phyloP scores from a whole-genome alignment of 2,888 invertebrate genomes.

The Lydus trimaculatus region DNA sequence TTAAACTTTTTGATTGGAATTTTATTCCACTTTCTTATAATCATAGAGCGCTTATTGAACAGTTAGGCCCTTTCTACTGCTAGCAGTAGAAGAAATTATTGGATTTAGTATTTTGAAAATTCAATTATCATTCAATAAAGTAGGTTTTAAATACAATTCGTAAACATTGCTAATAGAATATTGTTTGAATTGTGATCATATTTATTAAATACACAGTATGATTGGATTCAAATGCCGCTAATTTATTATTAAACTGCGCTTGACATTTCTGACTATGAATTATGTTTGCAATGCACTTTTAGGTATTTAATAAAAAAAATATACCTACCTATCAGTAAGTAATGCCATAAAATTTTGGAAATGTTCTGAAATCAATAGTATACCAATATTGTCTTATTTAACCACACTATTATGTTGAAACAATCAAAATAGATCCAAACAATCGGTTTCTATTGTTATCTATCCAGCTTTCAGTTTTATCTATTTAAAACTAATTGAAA shows the following conservation, averaged over 20 bases:
- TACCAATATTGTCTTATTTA: too few relatives aligned
- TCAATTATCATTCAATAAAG: too few relatives aligned
- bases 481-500: too few relatives aligned
- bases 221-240: background rate
- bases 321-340: too few relatives aligned
- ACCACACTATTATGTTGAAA: background rate
- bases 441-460: background rate
- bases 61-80: background rate
- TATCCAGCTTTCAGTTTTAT: background rate
- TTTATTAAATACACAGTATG: background rate
- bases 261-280: too few relatives aligned
- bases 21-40: background rate
- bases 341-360: too few relatives aligned
- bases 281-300: too few relatives aligned
- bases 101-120: too few relatives aligned
- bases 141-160: too few relatives aligned
- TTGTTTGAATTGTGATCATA: background rate
- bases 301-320: too few relatives aligned
- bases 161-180: background rate
- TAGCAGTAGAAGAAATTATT: too few relatives aligned
- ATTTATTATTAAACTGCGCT: background rate
- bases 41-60: background rate
- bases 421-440: background rate
- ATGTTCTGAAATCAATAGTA: too few relatives aligned
- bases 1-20: background rate